These are phyloP conservation scores for Lasioglossum lativentre DNA, from an alignment of 2,888 invertebrate genomes.

Conservation along the genomic window DNA sequence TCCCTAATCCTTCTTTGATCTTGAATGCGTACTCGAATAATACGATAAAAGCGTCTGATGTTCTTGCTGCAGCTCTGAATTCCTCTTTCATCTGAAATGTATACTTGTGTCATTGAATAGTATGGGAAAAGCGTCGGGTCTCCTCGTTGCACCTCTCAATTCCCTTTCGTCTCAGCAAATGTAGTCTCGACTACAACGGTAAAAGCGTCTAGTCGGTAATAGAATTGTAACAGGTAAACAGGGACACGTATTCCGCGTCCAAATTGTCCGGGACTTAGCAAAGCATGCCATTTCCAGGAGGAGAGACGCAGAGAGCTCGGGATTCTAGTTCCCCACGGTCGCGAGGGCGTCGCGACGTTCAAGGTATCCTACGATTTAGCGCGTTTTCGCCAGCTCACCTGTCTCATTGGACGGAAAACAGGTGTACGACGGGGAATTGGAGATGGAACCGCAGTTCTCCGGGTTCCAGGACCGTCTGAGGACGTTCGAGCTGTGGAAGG, in stretches of 20 bases:
- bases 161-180: background rate
- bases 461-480: constrained; percentile 89
- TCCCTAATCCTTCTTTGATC: too few relatives aligned
- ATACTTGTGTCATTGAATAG: background rate
- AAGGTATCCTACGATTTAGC: constrained; percentile 73
- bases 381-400: constrained; percentile 52
- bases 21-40: too few relatives aligned
- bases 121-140: background rate
- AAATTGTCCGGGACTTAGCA: background rate
- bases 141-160: background rate
- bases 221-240: background rate
- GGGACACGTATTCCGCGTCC: background rate
- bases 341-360: constrained; percentile 76
- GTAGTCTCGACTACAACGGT: background rate
- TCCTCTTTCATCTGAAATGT: background rate
- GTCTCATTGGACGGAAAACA: constrained; percentile 74
- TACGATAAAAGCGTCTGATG: background rate
- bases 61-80: background rate
- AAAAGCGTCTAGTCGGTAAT: background rate
- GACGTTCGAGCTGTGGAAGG: constrained; percentile 88
- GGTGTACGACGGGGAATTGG: constrained; percentile 89
- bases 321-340: constrained; percentile 30
- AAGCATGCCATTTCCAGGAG: constrained; percentile 68
- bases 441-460: constrained; percentile 88
- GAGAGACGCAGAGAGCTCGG: constrained; percentile 72